These are phyloP conservation scores for Diadegma fenestrale DNA, from an alignment of 2,888 invertebrate species.

Conservation along the genomic window DNA sequence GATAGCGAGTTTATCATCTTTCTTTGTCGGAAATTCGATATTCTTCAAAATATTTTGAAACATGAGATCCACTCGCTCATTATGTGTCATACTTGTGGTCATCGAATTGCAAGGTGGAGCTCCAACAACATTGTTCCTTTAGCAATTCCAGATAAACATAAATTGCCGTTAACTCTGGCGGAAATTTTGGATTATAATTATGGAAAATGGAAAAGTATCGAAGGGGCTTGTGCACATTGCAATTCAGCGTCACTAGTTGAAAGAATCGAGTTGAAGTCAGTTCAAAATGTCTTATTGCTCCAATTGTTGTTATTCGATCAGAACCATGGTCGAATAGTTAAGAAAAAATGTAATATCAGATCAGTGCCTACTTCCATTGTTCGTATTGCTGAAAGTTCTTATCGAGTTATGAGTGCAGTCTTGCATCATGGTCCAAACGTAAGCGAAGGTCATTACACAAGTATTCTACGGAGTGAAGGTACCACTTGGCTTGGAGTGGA, in stretches of 20 bases:
- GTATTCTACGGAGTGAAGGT: slow-evolving; percentile 26
- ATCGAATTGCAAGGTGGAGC: not conserved
- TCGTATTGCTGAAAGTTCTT: not conserved
- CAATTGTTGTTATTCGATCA: slow-evolving; percentile 23
- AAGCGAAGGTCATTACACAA: slow-evolving; percentile 15
- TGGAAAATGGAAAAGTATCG: slow-evolving; percentile 21
- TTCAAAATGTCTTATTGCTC: slow-evolving; percentile 14
- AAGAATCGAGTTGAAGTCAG: not conserved
- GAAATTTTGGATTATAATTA: too few relatives aligned
- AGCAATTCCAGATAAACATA: not conserved
- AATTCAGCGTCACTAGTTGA: not conserved
- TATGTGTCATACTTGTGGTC: not conserved
- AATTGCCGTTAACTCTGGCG: slow-evolving; percentile 1
- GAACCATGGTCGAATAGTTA: not conserved
- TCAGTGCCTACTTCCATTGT: slow-evolving; percentile 7
- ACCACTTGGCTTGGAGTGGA: slow-evolving; percentile 30
- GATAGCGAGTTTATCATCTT: slow-evolving; percentile 2
- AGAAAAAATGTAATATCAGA: slow-evolving; percentile 41
- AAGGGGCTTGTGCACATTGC: not conserved
- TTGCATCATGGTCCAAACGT: slow-evolving; percentile 33
- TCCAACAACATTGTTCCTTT: slow-evolving; percentile 11
- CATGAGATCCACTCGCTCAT: not conserved
- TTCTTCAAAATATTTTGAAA: not conserved
- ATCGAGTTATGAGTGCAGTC: slow-evolving; percentile 37
- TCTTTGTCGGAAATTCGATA: not conserved